Base-by-base conservation (phyloP, 2,113 vertebrate genomes). In the Prunella himalayana region DNA sequence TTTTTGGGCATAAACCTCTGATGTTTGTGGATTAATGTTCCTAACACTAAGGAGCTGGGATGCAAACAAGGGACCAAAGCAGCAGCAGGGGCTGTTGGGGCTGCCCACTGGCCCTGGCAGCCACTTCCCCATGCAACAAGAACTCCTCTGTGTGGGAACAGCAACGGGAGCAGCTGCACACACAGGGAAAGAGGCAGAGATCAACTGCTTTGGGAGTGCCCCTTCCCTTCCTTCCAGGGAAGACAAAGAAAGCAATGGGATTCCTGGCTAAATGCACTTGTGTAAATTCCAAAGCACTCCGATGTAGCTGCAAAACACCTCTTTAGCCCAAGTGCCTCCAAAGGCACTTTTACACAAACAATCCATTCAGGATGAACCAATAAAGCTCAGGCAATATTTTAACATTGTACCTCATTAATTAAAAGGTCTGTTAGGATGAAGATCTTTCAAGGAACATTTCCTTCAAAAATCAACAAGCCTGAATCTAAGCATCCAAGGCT, bases 401-500 rank as follows among this genome's bases (percentile, higher is more conserved):
- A 73, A 77, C 60, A 76, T 68, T 42, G 15, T 27, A 73, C 25
- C 65, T 94, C 80, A 73, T 47, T 94, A 96, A 95, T 92, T 75
- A 73, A 95, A 84, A 35, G 6, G 28, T 91, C 56, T 93, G n/a
- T 42, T 85, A 95, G 91, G 78, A 93, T 95, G 60, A 72, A 37
- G 25, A 92, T 49, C 73, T 88, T 94, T 81, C 82, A 87, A 61
- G 73, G 76, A 93, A 71, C 23, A 53, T 85, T 78, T 50, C 35
- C 57, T 93, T 84, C 75, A 50, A 56, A 85, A 76, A 95, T 60
- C 56, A 97, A 60, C 44, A 88, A 53, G 41, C 84, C 81, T 75
- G 72, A 96, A 92, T 91, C 85, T 83, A 88, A 87, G 59, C 70
- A 95, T 63, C 68, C 70, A 95, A 88, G 82, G 61, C 76, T 95